These are phyloP conservation scores for Solenopsis fugax DNA, from an alignment of 1,140 invertebrate species.

Conservation along the genomic window DNA sequence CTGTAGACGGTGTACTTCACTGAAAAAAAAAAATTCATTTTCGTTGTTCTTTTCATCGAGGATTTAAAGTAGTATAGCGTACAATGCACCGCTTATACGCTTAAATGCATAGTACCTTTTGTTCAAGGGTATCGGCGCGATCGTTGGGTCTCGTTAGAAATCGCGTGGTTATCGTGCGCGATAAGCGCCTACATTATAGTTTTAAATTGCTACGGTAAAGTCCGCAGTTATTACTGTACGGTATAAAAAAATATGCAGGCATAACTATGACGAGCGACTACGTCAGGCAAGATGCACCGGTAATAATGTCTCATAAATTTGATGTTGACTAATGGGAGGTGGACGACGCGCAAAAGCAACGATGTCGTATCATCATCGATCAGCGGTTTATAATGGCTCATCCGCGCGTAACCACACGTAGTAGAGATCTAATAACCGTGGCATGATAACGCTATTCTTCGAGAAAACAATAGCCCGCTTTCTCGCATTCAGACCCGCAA, in stretches of 20 bases:
- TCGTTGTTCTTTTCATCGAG: neutral
- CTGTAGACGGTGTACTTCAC: neutral
- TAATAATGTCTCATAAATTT: conserved; percentile 37
- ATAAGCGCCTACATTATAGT: conserved; percentile 47
- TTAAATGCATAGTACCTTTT: neutral
- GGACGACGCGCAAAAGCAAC: conserved; percentile 6
- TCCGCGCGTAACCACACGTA: conserved; percentile 3
- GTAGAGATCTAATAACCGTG: conserved; percentile 31
- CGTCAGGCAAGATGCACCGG: neutral
- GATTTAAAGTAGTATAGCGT: neutral
- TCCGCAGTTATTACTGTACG: conserved; percentile 30
- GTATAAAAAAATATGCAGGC: conserved; percentile 15
- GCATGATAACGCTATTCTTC: conserved; percentile 41
- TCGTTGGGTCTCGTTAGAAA: conserved; percentile 18
- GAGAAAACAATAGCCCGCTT: conserved; percentile 18
- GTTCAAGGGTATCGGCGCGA: neutral
- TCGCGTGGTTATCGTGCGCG: conserved; percentile 27
- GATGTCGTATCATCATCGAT: conserved; percentile 47
- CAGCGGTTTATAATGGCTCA: conserved; percentile 40
- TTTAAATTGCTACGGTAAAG: conserved; percentile 43
- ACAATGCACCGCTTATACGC: neutral
- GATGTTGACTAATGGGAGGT: conserved; percentile 3
- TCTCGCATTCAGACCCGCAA: conserved; percentile 17
- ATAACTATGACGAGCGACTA: neutral
- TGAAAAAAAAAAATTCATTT: conserved; percentile 9